Evolutionary conservation across 2,797 vertebrate species (phyloP), one percentile per base, ranked within the genome.

Genomic region (Sphenopsis melanotis): DNA sequence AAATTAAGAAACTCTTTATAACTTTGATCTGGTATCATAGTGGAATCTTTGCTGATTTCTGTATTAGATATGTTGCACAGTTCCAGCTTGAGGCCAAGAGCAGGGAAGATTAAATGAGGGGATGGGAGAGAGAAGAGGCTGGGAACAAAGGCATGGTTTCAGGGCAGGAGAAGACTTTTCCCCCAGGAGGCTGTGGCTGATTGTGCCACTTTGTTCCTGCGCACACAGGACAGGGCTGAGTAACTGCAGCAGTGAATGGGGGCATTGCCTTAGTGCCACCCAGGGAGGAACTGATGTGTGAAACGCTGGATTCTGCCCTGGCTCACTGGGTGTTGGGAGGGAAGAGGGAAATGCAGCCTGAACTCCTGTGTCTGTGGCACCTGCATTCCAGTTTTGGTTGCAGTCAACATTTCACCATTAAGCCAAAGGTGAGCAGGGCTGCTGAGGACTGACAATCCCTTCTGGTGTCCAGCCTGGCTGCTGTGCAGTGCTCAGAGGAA

Each of bases 351-450:
- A 61, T 27, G 50, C 47, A 50, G 2, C 36, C 39, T 42, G 36
- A 36, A 12, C 24, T 63, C 8, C 18, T 44, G 11, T 3, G 2
- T 10, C 2, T 0, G 0, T 15, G 47, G 50, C 53, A 64, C 23
- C 32, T 63, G 49, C 57, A 22, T 9, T 49, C 12, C 29, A 10
- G 11, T 39, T 87, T 15, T 37, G 11, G 26, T 47, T 78, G 59
- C 44, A 63, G 44, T 17, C 41, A 63, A 16, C 1, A 1, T 39
- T 91, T 82, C 52, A 15, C 18, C 2, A 0, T 34, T 22, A 11
- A 32, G n/a, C 68, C 79, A 53, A 63, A 63, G 19, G 20, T 7
- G 4, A 77, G 22, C 34, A 41, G 11, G 4, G 27, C 2, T 77
- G 56, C 44, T 55, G 53, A 63, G 37, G 46, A 39, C 46, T 88